phyloP scores from a whole-genome alignment of 2,888 invertebrate species.

The Helleia helle region DNA sequence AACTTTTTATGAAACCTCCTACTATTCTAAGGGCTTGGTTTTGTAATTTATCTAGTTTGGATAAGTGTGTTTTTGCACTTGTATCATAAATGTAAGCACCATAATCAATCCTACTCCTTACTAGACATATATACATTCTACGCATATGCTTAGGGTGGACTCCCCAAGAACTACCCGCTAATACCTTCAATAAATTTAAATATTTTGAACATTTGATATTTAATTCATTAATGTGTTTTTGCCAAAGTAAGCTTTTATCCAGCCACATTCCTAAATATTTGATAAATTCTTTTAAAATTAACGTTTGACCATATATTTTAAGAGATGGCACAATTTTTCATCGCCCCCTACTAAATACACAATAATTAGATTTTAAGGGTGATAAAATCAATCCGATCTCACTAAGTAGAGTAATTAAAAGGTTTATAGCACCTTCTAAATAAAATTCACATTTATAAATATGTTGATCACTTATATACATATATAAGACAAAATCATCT shows the following conservation, averaged over 20 bases:
- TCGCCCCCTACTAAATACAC: background rate
- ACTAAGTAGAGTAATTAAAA: background rate
- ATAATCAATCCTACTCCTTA: conserved; percentile 12
- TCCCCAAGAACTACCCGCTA: background rate
- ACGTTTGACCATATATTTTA: background rate
- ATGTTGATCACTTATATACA: background rate
- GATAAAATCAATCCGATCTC: background rate
- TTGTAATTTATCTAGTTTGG: conserved; percentile 22
- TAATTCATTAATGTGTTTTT: conserved; percentile 1
- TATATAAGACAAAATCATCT: conserved; percentile 12
- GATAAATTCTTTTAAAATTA: background rate
- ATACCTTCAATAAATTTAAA: conserved; percentile 6
- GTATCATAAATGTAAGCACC: conserved; percentile 10
- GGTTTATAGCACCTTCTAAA: background rate
- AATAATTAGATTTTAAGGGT: background rate
- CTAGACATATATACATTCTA: conserved; percentile 2
- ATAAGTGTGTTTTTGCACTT: conserved; percentile 9
- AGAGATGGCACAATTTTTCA: background rate
- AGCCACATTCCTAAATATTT: conserved; percentile 3
- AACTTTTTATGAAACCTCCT: conserved; percentile 5
- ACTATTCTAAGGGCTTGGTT: conserved; percentile 9
- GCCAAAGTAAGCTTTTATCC: background rate
- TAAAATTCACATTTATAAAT: background rate
- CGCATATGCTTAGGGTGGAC: conserved; percentile 1
- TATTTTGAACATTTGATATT: background rate